These are phyloP conservation scores for Scomber japonicus DNA, from an alignment of 2,113 vertebrate genomes.

Conservation along the genomic window DNA sequence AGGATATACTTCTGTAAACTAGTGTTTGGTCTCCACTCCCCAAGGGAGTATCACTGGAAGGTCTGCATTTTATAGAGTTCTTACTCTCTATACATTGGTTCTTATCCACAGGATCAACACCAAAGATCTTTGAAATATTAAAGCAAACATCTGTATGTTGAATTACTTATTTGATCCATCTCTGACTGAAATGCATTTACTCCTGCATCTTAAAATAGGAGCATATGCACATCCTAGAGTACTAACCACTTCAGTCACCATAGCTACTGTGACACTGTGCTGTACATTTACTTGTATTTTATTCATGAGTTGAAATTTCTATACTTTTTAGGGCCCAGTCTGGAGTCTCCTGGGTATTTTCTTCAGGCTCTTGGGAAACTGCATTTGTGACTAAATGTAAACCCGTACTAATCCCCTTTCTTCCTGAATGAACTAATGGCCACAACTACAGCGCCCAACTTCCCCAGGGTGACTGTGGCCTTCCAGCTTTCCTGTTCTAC, in stretches of 20 bases:
- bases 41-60: conserved; percentile 8
- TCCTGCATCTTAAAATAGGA: background rate
- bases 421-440: conserved; percentile 44
- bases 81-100: background rate
- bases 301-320: conserved; percentile 19
- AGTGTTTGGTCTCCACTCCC: background rate
- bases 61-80: conserved; percentile 6
- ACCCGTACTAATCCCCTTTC: conserved; percentile 22
- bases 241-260: background rate
- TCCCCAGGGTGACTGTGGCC: conserved; percentile 22
- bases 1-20: background rate
- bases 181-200: background rate
- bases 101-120: conserved; percentile 10
- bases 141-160: conserved; percentile 28
- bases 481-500: conserved; percentile 16
- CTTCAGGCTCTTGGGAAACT: conserved; percentile 6
- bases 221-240: background rate
- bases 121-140: conserved; percentile 31
- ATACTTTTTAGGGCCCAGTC: background rate
- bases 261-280: background rate
- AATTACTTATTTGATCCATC: background rate
- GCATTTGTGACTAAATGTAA: conserved; percentile 39
- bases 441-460: conserved; percentile 18
- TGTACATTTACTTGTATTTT: conserved; percentile 24
- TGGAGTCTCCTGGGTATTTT: conserved; percentile 1